Base-by-base conservation (phyloP, 2,888 invertebrate genomes). In the Diloba caeruleocephala region DNA sequence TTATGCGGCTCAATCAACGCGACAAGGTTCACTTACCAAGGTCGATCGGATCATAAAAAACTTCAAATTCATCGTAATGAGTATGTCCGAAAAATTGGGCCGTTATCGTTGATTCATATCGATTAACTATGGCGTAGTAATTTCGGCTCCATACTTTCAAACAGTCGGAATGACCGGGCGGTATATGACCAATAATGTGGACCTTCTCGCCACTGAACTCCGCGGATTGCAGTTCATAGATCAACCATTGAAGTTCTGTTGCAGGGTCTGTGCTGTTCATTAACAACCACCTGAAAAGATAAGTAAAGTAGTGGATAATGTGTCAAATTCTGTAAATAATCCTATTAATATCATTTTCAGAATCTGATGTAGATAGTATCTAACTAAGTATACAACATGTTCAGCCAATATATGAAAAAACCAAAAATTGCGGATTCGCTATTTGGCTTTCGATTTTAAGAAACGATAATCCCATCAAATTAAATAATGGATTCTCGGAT, bases 181-280 rank as follows among this genome's bases (percentile, higher is more conserved):
- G 98, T 74, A 99, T 98, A 83, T 99, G 99, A 0, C 98, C 98
- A 44, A 99, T 97, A n/a, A 99, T 96, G 79, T 99, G 99, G 8
- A 99, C 99, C 87, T 99, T 98, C 86, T 98, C 98, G 9, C 97
- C 97, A 68, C 96, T 97, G 83, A 98, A 97, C 88, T 99, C 99
- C 0, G 99, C 98, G 8, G 97, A 96, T 81, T 98, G 98, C 8
- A 99, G 92, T 83, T 98, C 98, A 74, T 97, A 97, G 58, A 99
- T 97, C 45, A 99, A 95, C 99, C 99, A 99, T 74, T 98, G 97
- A 13, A 99, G 92, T 82, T 99, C 98, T 0, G 97, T 98, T 0
- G 98, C 98, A 0, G 99, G 99, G 90, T 99, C 99, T 0, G 98
- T 99, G 71, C 98, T 98, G 88, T 99, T 99, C 62, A 99, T 92